Percentiles rank a stretch among this genome's conserved stretches.
phyloP scores from a whole-genome alignment of 2,888 invertebrate genomes.

The Tiliacea aurago region DNA sequence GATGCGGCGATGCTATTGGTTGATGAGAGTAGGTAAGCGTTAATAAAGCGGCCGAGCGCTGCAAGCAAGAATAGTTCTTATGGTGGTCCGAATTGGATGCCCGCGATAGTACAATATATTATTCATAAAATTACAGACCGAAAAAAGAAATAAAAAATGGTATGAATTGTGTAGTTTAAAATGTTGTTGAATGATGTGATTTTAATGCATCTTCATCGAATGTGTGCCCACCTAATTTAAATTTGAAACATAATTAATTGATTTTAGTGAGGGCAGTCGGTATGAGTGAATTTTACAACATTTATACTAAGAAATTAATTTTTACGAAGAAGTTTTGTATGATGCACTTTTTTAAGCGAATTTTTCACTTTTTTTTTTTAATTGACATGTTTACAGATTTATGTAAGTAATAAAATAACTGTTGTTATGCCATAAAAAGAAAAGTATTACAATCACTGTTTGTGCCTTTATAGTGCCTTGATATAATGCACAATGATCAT shows the following conservation, averaged over 20 bases:
- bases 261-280: not conserved
- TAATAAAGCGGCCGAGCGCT: no score
- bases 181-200: slow-evolving; percentile 20
- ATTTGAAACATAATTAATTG: not conserved
- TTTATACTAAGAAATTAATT: not conserved
- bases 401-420: slow-evolving; percentile 24
- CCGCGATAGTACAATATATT: slow-evolving; percentile 3
- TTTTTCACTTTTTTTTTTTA: slow-evolving; percentile 11
- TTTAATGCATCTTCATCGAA: slow-evolving; percentile 33
- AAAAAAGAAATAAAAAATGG: not conserved
- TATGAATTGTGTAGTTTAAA: not conserved
- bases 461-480: slow-evolving; percentile 58
- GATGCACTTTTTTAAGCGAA: slow-evolving; percentile 24
- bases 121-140: not conserved
- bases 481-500: slow-evolving; percentile 39
- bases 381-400: slow-evolving; percentile 13
- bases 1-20: no score
- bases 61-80: no score
- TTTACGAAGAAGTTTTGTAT: not conserved
- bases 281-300: not conserved
- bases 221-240: slow-evolving; percentile 31
- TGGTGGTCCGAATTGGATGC: no score
- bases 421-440: slow-evolving; percentile 53
- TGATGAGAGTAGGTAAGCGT: no score
- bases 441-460: slow-evolving; percentile 61